These are phyloP conservation scores for Ranitomeya variabilis DNA, from an alignment of 2,113 vertebrate species.

Conservation along the genomic window DNA sequence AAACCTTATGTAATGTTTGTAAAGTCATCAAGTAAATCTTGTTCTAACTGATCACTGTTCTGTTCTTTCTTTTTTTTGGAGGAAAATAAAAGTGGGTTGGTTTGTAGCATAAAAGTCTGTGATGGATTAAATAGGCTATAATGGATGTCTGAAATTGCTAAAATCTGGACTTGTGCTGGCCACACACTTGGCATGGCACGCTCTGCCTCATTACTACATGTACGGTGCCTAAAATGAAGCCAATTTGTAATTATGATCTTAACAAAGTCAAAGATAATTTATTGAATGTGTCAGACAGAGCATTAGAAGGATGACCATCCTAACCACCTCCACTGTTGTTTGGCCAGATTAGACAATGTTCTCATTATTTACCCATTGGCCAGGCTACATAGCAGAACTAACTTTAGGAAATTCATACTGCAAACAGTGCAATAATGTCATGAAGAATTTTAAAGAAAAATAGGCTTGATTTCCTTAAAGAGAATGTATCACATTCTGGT, in stretches of 20 bases:
- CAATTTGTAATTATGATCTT: conserved; percentile 5
- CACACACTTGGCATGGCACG: not conserved
- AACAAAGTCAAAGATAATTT: not conserved
- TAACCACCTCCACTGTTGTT: not conserved
- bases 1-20: not conserved
- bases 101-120: not conserved
- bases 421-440: not conserved
- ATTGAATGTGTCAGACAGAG: not conserved
- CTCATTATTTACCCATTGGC: not conserved
- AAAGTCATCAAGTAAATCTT: not conserved
- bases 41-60: not conserved
- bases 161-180: not conserved
- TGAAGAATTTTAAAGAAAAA: not conserved
- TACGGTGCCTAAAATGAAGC: not conserved
- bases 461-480: not conserved
- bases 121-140: not conserved
- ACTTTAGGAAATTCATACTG: not conserved
- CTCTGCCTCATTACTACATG: not conserved
- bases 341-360: not conserved
- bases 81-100: not conserved
- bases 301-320: not conserved
- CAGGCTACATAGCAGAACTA: not conserved
- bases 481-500: not conserved
- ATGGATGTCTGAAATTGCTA: not conserved
- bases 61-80: not conserved